Conservation (phyloP, 2,888 invertebrate genomes). For the Polydrusus tereticollis region DNA sequence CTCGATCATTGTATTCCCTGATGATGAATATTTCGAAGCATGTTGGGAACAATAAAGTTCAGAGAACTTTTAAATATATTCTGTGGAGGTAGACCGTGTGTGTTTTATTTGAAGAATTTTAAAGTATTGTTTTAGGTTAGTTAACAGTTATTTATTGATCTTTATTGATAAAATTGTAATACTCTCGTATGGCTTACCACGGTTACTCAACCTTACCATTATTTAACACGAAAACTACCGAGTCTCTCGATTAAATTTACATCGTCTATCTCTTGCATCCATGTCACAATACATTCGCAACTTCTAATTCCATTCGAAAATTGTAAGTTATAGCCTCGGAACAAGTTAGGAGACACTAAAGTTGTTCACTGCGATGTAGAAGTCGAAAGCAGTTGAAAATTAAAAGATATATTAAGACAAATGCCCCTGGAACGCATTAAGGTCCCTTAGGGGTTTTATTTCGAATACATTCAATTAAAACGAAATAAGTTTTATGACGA, state of each 20-base stretch:
- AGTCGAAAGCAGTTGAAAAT: constrained; percentile 34
- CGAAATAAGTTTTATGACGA: constrained; percentile 38
- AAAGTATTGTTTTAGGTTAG: no score
- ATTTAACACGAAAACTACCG: neutral
- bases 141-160: no score
- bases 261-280: neutral
- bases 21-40: no score
- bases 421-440: constrained; percentile 41
- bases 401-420: constrained; percentile 46
- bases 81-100: no score
- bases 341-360: constrained; percentile 15
- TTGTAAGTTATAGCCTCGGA: constrained; percentile 14
- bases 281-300: neutral
- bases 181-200: no score
- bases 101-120: no score
- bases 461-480: constrained; percentile 32
- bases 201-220: neutral
- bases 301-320: neutral
- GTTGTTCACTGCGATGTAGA: constrained; percentile 17
- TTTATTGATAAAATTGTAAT: no score
- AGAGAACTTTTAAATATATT: no score
- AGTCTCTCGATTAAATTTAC: neutral
- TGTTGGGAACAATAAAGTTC: no score
- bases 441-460: constrained; percentile 24
- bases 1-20: no score